These are phyloP conservation scores for Drosophila pegasa DNA, from an alignment of 2,888 invertebrate genomes.

Conservation along the genomic window DNA sequence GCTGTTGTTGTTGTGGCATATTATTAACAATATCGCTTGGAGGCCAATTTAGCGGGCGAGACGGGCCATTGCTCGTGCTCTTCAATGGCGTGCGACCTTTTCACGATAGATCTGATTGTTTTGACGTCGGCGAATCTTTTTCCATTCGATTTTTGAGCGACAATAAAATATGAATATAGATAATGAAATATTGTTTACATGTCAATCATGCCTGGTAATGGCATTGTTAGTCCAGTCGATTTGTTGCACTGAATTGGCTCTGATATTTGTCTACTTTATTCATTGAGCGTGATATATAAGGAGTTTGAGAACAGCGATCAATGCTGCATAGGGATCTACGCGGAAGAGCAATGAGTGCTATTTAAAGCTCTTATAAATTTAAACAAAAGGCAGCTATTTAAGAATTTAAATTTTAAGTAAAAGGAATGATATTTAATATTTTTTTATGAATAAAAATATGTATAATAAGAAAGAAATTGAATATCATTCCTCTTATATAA, in stretches of 20 bases:
- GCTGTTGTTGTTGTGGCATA: constrained; percentile 25
- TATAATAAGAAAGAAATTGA: too few species aligned
- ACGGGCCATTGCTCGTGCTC: constrained; percentile 10
- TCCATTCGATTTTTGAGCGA: constrained; percentile 7
- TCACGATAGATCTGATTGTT: constrained; percentile 60
- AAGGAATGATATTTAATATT: too few species aligned
- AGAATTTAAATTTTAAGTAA: too few species aligned
- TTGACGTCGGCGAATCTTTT: constrained; percentile 46
- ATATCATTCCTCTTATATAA: too few species aligned
- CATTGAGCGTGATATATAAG: neutral
- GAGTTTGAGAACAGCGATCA: too few species aligned
- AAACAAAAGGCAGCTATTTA: too few species aligned
- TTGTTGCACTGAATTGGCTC: too few species aligned
- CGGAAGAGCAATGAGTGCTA: too few species aligned
- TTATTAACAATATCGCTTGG: constrained; percentile 51
- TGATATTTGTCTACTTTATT: neutral
- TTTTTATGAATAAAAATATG: too few species aligned
- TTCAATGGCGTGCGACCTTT: constrained; percentile 66
- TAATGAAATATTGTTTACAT: constrained; percentile 10
- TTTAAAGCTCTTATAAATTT: too few species aligned
- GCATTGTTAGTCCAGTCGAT: constrained; percentile 5
- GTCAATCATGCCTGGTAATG: constrained; percentile 4
- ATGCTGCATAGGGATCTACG: too few species aligned
- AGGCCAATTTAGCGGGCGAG: constrained; percentile 12
- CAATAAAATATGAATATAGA: neutral